Conservation (phyloP, 2,113 vertebrate species). For the Solea senegalensis region DNA sequence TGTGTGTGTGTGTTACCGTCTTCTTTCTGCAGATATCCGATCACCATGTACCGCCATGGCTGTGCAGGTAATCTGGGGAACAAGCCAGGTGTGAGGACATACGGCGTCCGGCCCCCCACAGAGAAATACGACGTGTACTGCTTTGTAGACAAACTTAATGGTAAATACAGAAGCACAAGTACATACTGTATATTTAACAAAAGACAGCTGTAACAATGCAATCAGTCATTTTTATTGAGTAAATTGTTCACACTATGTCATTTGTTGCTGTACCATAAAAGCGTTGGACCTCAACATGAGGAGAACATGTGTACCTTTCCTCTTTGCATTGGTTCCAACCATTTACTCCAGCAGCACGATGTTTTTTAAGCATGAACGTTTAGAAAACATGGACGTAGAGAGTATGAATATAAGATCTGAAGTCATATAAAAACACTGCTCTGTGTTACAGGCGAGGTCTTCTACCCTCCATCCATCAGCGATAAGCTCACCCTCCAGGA, state of each 20-base stretch:
- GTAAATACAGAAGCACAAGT: constrained; percentile 73
- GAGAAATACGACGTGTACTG: constrained; percentile 95
- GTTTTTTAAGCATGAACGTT: too few species aligned
- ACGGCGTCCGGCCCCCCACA: constrained; percentile 83
- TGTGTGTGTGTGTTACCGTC: background rate
- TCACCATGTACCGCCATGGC: constrained; percentile 86
- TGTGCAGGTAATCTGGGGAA: constrained; percentile 88
- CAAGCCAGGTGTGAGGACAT: constrained; percentile 89
- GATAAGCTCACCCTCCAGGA: constrained; percentile 85
- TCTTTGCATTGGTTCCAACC: too few species aligned
- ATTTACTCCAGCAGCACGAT: too few species aligned
- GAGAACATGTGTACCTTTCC: too few species aligned
- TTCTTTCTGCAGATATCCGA: constrained; percentile 86
- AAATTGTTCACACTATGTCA: too few species aligned
- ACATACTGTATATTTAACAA: background rate
- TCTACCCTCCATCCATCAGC: constrained; percentile 75
- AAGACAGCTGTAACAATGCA: background rate
- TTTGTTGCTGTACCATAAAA: too few species aligned
- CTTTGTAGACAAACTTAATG: constrained; percentile 87
- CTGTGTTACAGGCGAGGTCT: constrained; percentile 85
- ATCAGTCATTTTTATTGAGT: too few species aligned
- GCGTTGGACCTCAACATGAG: too few species aligned
- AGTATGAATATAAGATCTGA: too few species aligned
- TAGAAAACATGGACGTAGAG: too few species aligned
- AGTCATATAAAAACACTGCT: background rate